Conservation (phyloP, 2,113 vertebrate species). For the Ochotona curzoniae region DNA sequence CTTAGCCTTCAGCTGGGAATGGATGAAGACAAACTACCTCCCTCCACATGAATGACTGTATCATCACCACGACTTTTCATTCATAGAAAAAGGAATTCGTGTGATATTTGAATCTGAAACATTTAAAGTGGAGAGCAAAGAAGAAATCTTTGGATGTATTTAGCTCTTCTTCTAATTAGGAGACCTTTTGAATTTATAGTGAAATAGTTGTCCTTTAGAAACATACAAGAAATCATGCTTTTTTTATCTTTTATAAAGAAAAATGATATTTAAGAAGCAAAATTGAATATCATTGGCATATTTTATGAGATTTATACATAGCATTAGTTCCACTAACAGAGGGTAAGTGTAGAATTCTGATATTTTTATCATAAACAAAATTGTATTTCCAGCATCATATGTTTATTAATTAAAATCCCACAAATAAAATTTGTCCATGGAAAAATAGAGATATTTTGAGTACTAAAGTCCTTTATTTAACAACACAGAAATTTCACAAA, state of each 20-base stretch:
- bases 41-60: neutral
- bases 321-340: slow-evolving; percentile 64
- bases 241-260: slow-evolving; percentile 61
- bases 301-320: slow-evolving; percentile 60
- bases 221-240: neutral
- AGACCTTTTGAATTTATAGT: slow-evolving; percentile 34
- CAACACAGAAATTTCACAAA: slow-evolving; percentile 94
- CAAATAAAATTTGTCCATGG: slow-evolving; percentile 86
- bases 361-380: slow-evolving; percentile 59
- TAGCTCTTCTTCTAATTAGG: slow-evolving; percentile 37
- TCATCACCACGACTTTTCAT: neutral
- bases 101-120: neutral
- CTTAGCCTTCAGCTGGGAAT: neutral
- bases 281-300: slow-evolving; percentile 66
- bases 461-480: slow-evolving; percentile 94
- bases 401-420: slow-evolving; percentile 82
- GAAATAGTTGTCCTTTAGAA: slow-evolving; percentile 48
- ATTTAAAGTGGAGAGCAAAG: neutral
- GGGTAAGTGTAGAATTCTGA: slow-evolving; percentile 68
- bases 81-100: slow-evolving; percentile 5
- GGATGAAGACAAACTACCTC: slow-evolving; percentile 37
- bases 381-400: slow-evolving; percentile 69
- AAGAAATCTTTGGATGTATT: neutral
- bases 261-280: slow-evolving; percentile 67
- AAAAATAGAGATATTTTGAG: slow-evolving; percentile 90